Conservation (phyloP, 2,888 invertebrate species). For the Drosophila emarginata region DNA sequence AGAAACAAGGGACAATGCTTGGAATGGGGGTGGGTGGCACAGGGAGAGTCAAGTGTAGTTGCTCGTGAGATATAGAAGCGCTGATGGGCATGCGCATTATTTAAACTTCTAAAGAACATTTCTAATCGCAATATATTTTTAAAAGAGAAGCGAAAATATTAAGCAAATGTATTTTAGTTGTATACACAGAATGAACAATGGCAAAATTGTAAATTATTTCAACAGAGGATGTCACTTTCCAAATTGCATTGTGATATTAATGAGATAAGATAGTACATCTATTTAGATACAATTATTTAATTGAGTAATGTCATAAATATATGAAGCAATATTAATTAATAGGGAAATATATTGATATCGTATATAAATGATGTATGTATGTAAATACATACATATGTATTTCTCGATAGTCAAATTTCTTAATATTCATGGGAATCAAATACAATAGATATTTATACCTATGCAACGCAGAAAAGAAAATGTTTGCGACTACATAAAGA, state of each 20-base stretch:
- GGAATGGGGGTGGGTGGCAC: constrained; percentile 3
- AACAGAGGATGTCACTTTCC: not conserved
- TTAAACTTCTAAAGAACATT: not conserved
- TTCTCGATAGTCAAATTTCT: too few relatives aligned
- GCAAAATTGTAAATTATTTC: not conserved
- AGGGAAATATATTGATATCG: not conserved
- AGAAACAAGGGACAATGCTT: constrained; percentile 25
- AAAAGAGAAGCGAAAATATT: not conserved
- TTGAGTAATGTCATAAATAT: not conserved
- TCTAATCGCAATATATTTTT: not conserved
- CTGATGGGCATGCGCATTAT: constrained; percentile 29
- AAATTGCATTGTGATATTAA: not conserved
- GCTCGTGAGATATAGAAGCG: not conserved
- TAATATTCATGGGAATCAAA: too few relatives aligned
- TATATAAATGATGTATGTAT: too few relatives aligned
- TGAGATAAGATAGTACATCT: constrained; percentile 8
- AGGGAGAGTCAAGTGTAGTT: not conserved
- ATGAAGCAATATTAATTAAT: not conserved
- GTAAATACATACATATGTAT: too few relatives aligned
- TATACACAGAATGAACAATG: too few relatives aligned
- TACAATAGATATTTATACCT: too few relatives aligned
- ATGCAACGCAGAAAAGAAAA: too few relatives aligned
- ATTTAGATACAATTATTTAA: not conserved
- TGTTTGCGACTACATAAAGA: too few relatives aligned
- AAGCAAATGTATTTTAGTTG: not conserved